These are phyloP conservation scores for Syrrhaptes paradoxus DNA, from an alignment of 2,113 vertebrate species.

Conservation along the genomic window DNA sequence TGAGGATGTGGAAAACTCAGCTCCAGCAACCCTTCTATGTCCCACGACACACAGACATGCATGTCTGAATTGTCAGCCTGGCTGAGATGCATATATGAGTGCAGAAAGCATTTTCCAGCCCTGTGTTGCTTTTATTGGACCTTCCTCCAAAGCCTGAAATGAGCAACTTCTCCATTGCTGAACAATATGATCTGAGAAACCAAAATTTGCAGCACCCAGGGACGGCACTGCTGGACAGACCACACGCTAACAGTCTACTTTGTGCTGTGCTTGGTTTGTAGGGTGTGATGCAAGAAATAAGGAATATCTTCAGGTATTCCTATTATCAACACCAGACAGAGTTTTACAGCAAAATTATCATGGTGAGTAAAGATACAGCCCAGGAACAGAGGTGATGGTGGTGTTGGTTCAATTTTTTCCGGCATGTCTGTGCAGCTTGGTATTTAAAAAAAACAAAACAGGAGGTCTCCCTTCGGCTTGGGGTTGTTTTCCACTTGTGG, in stretches of 20 bases:
- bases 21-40: background rate
- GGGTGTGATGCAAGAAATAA: background rate
- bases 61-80: background rate
- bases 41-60: background rate
- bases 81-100: background rate
- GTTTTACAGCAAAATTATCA: background rate
- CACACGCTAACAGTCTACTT: background rate
- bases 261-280: background rate
- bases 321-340: accelerated
- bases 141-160: background rate
- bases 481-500: background rate
- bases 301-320: background rate
- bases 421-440: background rate
- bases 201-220: background rate
- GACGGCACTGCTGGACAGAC: background rate
- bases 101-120: background rate
- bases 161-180: background rate
- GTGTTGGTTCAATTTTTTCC: background rate
- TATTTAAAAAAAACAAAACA: background rate
- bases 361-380: background rate
- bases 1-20: background rate
- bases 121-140: background rate
- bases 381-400: background rate
- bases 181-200: background rate
- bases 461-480: background rate